Conservation (phyloP, 1,140 invertebrate genomes). For the Drosophila insularis region DNA sequence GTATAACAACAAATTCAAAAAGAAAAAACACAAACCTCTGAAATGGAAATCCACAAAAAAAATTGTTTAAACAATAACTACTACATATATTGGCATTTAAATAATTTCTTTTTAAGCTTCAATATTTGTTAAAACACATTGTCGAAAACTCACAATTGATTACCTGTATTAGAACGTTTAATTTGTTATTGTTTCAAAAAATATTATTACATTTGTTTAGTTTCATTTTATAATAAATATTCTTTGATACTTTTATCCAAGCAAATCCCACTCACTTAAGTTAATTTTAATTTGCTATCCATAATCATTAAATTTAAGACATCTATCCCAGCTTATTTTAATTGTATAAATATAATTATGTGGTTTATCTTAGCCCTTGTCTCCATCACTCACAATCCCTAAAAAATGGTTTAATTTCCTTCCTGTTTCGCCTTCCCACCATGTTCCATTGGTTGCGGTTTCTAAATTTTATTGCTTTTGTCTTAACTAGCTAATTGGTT, state of each 20-base stretch:
- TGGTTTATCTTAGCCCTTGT: background rate
- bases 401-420: background rate
- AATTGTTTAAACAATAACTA: conserved; percentile 1
- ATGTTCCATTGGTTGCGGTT: background rate
- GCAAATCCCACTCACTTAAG: background rate
- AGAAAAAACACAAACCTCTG: background rate
- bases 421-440: background rate
- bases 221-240: conserved; percentile 6
- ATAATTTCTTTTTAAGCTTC: conserved; percentile 24
- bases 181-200: background rate
- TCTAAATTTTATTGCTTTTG: background rate
- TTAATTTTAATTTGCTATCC: conserved; percentile 3
- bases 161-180: background rate
- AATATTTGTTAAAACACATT: conserved; percentile 23
- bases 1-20: conserved; percentile 39
- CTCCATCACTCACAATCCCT: background rate
- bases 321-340: background rate
- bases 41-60: background rate
- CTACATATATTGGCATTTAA: conserved; percentile 13
- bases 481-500: background rate
- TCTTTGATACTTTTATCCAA: background rate
- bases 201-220: conserved; percentile 1
- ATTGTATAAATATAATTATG: background rate
- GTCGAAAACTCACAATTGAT: background rate
- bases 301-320: conserved; percentile 1